Base-by-base conservation (phyloP, 1,140 invertebrate genomes). In the Kradibia gibbosae region DNA sequence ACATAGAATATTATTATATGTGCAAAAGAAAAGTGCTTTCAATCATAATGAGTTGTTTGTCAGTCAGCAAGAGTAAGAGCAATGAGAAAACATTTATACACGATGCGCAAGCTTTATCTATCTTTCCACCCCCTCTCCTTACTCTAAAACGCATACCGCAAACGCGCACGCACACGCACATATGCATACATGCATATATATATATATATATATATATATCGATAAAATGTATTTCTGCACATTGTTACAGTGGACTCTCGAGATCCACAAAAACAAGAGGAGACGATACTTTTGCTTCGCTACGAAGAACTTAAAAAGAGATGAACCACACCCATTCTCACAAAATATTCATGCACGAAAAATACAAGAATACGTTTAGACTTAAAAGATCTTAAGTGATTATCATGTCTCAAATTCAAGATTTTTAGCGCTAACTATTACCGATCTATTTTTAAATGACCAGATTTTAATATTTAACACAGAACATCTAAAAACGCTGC, bases 191-290 rank as follows among this genome's bases (percentile, higher is more conserved):
- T n/a, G n/a, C n/a, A n/a, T n/a, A n/a, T n/a, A n/a, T n/a, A n/a
- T n/a, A n/a, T n/a, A n/a, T n/a, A n/a, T n/a, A n/a, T n/a, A 60
- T 25, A 75, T n/a, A 60, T 28, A 42, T 55, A 45, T 4, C 57
- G 39, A 77, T 65, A 48, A 77, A 77, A 45, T 17, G 55, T 42
- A 62, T 77, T 65, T 42, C 73, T 55, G 39, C 36, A 36, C 73
- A 75, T 77, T 65, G 57, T 65, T 65, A 48, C 3, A 77, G 34
- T 10, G 36, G n/a, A 25, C 34, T 36, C 50, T 13, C 34, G 15
- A 13, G n/a, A 17, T 34, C 31, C 34, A 36, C 15, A 67, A 67
- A 36, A 67, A 73, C 53, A 73, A 34, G 55, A 15, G 17, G 25
- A 53, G 31, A 62, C n/a, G 57, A 20, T 50, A 48, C 48, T 48